Conservation (phyloP, 2,888 invertebrate genomes). For the Parnassius smintheus region DNA sequence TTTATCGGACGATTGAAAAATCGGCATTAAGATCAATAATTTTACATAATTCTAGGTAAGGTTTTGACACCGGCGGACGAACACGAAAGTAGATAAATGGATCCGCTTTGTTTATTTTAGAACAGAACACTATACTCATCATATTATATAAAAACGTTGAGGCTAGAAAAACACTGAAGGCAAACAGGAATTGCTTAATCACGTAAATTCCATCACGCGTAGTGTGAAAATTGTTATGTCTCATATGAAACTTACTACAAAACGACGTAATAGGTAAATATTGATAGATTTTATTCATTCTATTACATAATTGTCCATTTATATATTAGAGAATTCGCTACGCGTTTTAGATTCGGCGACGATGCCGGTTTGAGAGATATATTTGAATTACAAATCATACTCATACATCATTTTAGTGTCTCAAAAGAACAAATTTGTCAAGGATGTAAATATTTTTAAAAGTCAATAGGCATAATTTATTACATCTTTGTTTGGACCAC, state of each 20-base stretch:
- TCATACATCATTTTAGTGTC: constrained; percentile 6
- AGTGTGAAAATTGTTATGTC: constrained; percentile 12
- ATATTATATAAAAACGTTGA: not conserved
- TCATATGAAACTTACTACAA: constrained; percentile 4
- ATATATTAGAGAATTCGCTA: constrained; percentile 4
- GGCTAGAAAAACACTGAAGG: constrained; percentile 13
- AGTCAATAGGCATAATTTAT: constrained; percentile 9
- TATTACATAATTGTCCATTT: constrained; percentile 12
- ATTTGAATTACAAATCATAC: constrained; percentile 13
- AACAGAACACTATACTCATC: too few species aligned
- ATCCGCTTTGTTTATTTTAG: too few species aligned
- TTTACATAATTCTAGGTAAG: too few species aligned
- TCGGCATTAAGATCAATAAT: too few species aligned
- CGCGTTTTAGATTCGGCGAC: not conserved
- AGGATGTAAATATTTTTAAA: constrained; percentile 11
- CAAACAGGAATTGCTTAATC: constrained; percentile 14
- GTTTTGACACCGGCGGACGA: too few species aligned
- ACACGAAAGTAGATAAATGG: too few species aligned
- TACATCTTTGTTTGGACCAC: not conserved
- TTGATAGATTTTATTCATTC: constrained; percentile 8
- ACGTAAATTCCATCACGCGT: constrained; percentile 13
- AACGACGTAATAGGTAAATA: constrained; percentile 5
- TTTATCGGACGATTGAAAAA: too few species aligned
- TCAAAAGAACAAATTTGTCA: constrained; percentile 2
- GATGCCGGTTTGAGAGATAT: not conserved